phyloP scores from a whole-genome alignment of 2,888 invertebrate genomes.

The Adelognathus sp. region DNA sequence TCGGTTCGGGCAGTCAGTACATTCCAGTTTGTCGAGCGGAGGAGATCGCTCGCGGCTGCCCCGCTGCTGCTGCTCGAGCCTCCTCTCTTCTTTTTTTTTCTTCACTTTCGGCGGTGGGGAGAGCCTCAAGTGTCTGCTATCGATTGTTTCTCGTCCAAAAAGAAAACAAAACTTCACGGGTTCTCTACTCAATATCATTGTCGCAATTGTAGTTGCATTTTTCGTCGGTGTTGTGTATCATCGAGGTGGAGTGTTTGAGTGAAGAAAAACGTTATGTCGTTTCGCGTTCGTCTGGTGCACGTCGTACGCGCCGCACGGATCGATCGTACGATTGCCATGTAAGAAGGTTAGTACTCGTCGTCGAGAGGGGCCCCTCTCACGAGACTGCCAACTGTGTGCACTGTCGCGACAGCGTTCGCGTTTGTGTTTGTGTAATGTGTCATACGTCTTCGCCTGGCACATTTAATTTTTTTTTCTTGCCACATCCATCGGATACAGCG shows the following conservation, averaged over 20 bases:
- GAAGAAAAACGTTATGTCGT: conserved; percentile 38
- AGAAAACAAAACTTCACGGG: not conserved
- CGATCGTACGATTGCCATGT: conserved; percentile 67
- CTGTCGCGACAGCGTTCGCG: conserved; percentile 11
- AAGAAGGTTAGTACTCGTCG: conserved; percentile 66
- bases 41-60: conserved; percentile 30
- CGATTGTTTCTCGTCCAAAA: conserved; percentile 3
- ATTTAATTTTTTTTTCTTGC: too few species aligned
- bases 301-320: conserved; percentile 61
- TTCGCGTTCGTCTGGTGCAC: conserved; percentile 48
- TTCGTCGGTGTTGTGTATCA: not conserved
- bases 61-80: conserved; percentile 31
- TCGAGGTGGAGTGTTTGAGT: not conserved
- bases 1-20: conserved; percentile 51
- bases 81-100: conserved; percentile 17
- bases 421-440: not conserved
- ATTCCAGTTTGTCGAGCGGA: conserved; percentile 44
- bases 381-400: not conserved
- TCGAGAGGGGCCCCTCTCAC: not conserved
- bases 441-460: not conserved
- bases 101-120: not conserved
- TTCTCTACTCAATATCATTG: not conserved
- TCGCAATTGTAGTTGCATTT: not conserved
- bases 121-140: conserved; percentile 33
- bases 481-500: too few species aligned